A percentile compares a stretch with the other conserved stretches of the same genome.
Evolutionary conservation across 2,113 vertebrate species (phyloP).

Genomic region (Engystomops pustulosus): DNA sequence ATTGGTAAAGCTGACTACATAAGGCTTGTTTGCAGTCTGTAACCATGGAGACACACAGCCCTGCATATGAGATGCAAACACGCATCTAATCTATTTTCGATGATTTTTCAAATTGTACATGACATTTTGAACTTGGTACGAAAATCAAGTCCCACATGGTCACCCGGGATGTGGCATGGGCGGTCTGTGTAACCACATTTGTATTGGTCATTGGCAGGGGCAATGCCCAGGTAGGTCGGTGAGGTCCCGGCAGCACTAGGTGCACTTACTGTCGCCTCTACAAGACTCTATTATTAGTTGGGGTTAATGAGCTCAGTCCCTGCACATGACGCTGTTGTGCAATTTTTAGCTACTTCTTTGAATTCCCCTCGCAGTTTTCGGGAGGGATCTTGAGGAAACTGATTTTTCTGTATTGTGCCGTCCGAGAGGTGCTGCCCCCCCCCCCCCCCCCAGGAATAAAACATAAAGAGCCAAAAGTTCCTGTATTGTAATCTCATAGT

Average conservation of each 20-base stretch:
- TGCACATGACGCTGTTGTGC: not conserved
- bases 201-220: too few relatives aligned
- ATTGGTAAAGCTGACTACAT: not conserved
- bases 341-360: not conserved
- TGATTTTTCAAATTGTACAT: too few relatives aligned
- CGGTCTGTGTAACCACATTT: too few relatives aligned
- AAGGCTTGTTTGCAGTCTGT: not conserved
- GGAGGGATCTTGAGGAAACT: not conserved
- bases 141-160: not conserved
- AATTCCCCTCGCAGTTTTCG: constrained; percentile 12
- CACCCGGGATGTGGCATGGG: not conserved
- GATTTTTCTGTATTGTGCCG: not conserved
- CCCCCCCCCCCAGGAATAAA: too few relatives aligned
- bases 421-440: too few relatives aligned
- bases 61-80: not conserved
- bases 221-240: too few relatives aligned
- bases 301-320: not conserved
- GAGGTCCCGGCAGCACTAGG: too few relatives aligned
- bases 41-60: not conserved
- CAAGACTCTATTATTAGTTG: not conserved
- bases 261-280: too few relatives aligned
- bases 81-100: too few relatives aligned
- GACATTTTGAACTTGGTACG: too few relatives aligned
- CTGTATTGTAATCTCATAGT: too few relatives aligned
- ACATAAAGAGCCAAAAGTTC: too few relatives aligned